Evolutionary conservation across 64 coral and sea anemone genomes (phyloP).

Genomic region (Actinia tenebrosa): DNA sequence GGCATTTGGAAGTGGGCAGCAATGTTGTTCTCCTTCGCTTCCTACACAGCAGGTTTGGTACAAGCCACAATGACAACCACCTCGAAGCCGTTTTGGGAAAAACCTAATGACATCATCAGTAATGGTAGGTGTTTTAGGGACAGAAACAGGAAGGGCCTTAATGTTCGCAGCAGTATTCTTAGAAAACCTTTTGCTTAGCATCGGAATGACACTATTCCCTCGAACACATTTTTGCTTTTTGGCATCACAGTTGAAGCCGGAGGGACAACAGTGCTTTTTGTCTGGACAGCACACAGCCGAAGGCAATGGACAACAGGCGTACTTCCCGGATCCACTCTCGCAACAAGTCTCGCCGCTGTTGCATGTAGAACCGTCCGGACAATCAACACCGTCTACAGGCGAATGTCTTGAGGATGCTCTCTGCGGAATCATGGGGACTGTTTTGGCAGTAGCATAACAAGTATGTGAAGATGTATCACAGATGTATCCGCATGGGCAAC

Average conservation of each 20-base stretch:
- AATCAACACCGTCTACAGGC: neutral
- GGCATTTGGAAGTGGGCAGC: conserved; percentile 57
- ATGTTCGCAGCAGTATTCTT: neutral
- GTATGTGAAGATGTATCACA: conserved; percentile 1
- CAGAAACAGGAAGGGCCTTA: neutral
- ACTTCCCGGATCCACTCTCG: neutral
- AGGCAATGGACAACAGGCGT: conserved; percentile 70
- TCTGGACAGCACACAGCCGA: conserved; percentile 83
- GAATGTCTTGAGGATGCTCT: neutral
- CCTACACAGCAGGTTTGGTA: conserved; percentile 51
- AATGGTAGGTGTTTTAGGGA: neutral
- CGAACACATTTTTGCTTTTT: neutral
- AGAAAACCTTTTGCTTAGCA: conserved; percentile 9
- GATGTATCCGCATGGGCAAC: conserved; percentile 67
- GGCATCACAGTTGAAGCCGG: conserved; percentile 38
- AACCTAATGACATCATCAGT: neutral
- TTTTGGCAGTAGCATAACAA: neutral
- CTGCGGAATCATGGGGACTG: neutral
- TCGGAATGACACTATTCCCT: conserved; percentile 17
- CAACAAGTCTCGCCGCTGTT: conserved; percentile 64
- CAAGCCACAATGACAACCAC: conserved; percentile 18
- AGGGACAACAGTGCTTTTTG: conserved; percentile 63
- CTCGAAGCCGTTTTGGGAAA: neutral
- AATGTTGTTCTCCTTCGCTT: conserved; percentile 29
- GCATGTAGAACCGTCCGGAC: conserved; percentile 52